A percentile compares a stretch with the other conserved stretches of the same genome.
Evolutionary conservation across 2,797 vertebrate genomes (phyloP).

Genomic region (Coilia nasus): DNA sequence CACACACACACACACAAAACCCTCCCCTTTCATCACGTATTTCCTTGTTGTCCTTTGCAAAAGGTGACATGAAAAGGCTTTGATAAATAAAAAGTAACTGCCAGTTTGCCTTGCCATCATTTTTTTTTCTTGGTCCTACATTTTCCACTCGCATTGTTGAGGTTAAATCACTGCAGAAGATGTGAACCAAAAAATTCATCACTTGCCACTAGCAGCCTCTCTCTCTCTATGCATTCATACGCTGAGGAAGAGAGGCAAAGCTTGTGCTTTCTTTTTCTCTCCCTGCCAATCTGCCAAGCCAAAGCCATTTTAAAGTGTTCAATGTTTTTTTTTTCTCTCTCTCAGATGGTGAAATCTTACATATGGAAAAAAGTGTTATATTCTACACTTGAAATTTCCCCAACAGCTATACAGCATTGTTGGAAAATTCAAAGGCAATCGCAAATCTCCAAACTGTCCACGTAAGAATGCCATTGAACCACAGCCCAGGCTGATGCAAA

Average conservation of each 20-base stretch:
- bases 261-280: conserved; percentile 45
- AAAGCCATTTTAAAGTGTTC: conserved; percentile 41
- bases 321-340: conserved; percentile 14
- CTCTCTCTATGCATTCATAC: conserved; percentile 35
- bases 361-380: conserved; percentile 45
- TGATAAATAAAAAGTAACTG: conserved; percentile 70
- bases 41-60: conserved; percentile 55
- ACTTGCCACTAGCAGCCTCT: conserved; percentile 34
- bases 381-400: conserved; percentile 47
- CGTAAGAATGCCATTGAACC: conserved; percentile 56
- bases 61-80: conserved; percentile 61
- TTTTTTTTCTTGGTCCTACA: conserved; percentile 42
- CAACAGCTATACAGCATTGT: conserved; percentile 42
- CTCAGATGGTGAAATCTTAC: conserved; percentile 43
- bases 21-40: conserved; percentile 64
- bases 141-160: conserved; percentile 47
- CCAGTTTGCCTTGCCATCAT: conserved; percentile 43
- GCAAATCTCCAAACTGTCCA: conserved; percentile 46
- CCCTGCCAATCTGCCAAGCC: background rate
- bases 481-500: conserved; percentile 64
- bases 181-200: conserved; percentile 41
- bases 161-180: conserved; percentile 65
- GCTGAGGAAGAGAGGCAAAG: conserved; percentile 20
- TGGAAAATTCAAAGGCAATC: conserved; percentile 48
- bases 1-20: background rate